Conservation (phyloP, 2,797 vertebrate genomes). For the Sphenopsis melanotis region DNA sequence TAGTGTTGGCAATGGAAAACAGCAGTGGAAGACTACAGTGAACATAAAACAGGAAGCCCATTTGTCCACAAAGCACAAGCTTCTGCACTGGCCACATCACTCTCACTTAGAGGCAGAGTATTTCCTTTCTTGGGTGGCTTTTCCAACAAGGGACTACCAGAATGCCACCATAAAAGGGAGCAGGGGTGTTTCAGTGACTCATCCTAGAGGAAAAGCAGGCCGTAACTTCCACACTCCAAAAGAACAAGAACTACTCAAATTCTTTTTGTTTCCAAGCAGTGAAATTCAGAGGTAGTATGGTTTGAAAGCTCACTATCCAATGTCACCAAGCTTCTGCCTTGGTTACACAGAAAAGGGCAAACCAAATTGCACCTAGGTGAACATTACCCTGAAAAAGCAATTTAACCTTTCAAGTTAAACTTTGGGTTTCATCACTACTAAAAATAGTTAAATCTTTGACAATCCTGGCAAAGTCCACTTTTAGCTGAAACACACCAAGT, state of each 20-base stretch:
- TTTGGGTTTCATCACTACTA: background rate
- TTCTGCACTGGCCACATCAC: background rate
- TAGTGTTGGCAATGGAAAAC: background rate
- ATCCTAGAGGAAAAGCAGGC: background rate
- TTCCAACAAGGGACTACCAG: background rate
- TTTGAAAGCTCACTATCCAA: background rate
- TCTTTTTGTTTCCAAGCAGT: background rate
- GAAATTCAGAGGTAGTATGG: background rate
- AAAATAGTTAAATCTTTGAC: background rate
- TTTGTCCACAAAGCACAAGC: background rate
- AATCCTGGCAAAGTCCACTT: background rate
- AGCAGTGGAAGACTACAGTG: background rate
- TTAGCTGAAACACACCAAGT: background rate
- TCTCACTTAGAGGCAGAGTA: background rate
- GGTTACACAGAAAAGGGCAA: background rate
- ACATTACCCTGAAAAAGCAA: background rate
- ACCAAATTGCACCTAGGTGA: background rate
- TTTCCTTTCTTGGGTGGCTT: background rate
- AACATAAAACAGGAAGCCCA: background rate
- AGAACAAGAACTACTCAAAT: background rate
- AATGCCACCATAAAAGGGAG: background rate
- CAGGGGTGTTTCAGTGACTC: background rate
- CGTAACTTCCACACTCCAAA: background rate
- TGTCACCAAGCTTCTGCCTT: background rate
- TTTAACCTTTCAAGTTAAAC: background rate